These are phyloP conservation scores for Sebastiscus albofasciatus DNA, from an alignment of 2,797 vertebrate species.

Conservation along the genomic window DNA sequence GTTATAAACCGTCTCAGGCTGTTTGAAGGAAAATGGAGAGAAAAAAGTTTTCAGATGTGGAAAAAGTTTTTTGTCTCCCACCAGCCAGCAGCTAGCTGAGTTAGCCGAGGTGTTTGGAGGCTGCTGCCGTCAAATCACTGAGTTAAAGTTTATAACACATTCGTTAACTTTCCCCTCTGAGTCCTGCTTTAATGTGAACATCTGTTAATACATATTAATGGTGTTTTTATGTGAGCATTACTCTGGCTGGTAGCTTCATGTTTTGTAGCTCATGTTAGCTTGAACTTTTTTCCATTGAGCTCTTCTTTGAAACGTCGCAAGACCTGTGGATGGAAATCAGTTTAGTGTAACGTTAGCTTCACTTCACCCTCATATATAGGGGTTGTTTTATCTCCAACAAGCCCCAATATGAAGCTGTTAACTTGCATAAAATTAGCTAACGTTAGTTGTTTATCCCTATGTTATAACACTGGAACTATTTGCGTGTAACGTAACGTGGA, in stretches of 20 bases:
- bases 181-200: neutral
- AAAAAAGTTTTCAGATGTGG: constrained; percentile 55
- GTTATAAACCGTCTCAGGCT: neutral
- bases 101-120: constrained; percentile 35
- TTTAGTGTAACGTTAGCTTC: neutral
- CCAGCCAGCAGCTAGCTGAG: constrained; percentile 39
- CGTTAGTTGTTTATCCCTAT: neutral
- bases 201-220: neutral
- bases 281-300: constrained; percentile 73
- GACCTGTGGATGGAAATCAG: constrained; percentile 57
- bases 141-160: neutral
- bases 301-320: constrained; percentile 53
- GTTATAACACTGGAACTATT: neutral
- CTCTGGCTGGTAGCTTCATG: constrained; percentile 39
- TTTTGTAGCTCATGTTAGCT: constrained; percentile 56
- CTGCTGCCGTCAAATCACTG: constrained; percentile 12
- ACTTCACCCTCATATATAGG: neutral
- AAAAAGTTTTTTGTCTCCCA: constrained; percentile 60
- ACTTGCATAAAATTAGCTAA: too few species aligned
- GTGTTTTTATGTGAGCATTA: neutral
- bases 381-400: neutral
- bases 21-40: constrained; percentile 40
- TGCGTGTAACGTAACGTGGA: neutral
- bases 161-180: neutral
- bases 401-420: neutral